Base-by-base conservation (phyloP, 2,113 vertebrate genomes). In the Smithornis capensis region DNA sequence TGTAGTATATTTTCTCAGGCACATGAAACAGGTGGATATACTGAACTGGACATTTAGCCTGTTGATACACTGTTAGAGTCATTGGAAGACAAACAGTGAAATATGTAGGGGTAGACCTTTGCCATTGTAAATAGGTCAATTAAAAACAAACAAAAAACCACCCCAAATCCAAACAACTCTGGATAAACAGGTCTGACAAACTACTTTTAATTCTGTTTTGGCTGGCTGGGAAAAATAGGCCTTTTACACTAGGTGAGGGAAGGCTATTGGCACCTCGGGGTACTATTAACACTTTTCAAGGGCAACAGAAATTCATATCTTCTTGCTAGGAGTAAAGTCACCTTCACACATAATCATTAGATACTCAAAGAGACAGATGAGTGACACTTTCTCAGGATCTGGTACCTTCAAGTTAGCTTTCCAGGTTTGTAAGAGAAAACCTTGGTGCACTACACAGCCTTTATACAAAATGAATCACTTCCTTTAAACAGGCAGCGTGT, bases 401-500 rank as follows among this genome's bases (percentile, higher is more conserved):
- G 13, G 6, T 81, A 40, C 28, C 28, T 81, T 29, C 12, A 74
- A 64, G 25, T 67, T 73, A 21, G 6, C 18, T 82, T 79, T 91
- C n/a, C 21, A 38, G 21, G 10, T 40, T 52, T 52, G 33, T 38
- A 17, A 27, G 47, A 49, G 25, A 37, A 87, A 82, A 49, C 5
- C 28, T 60, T 22, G 33, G 27, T 38, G 7, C 2, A 15, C 9
- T 69, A 23, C 10, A 2, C 3, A 5, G 14, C 12, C 14, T 71
- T 70, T 44, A 38, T 19, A 33, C 28, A 57, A 85, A 92, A 62
- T 0, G 0, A 79, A 62, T 44, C 0, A 0, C 19, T 74, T 60
- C 16, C 12, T 89, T 76, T n/a, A 44, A 27, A 24, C 0, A 1
- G 23, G 21, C 55, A 62, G 8, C 0, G 2, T 1, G 0, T 16